These are phyloP conservation scores for Callaeas wilsoni DNA, from an alignment of 2,113 vertebrate genomes.

Conservation along the genomic window DNA sequence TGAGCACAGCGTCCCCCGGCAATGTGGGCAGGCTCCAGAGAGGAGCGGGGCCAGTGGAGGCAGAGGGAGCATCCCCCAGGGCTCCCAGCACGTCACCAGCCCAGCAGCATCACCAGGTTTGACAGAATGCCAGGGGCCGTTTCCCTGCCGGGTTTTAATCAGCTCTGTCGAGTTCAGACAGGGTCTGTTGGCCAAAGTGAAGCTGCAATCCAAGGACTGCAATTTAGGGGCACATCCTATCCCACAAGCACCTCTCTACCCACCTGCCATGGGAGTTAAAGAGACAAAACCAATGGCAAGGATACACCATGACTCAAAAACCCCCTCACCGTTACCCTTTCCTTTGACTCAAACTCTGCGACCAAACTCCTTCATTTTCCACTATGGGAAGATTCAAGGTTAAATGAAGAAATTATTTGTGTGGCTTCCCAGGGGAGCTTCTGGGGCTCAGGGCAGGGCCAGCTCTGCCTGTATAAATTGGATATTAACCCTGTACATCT, in stretches of 20 bases:
- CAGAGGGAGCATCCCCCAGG: neutral
- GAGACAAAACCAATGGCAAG: neutral
- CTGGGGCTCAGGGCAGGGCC: neutral
- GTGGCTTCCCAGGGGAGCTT: neutral
- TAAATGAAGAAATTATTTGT: neutral
- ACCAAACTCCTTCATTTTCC: neutral
- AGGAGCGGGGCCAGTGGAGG: neutral
- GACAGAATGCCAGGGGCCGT: neutral
- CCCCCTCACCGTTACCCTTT: neutral
- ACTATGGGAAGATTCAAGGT: neutral
- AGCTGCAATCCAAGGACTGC: neutral
- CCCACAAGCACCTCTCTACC: neutral
- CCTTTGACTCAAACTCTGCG: neutral
- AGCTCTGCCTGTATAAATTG: neutral
- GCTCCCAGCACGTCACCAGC: accelerated
- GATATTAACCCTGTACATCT: neutral
- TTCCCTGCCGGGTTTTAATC: neutral
- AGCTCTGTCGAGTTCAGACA: neutral
- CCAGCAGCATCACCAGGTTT: neutral
- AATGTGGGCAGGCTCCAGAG: accelerated
- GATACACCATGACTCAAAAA: neutral
- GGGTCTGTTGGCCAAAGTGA: neutral
- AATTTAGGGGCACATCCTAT: neutral
- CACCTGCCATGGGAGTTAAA: neutral
- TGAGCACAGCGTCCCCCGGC: neutral